Evolutionary conservation across 1,140 invertebrate species (phyloP).

Genomic region (Galendromus occidentalis): DNA sequence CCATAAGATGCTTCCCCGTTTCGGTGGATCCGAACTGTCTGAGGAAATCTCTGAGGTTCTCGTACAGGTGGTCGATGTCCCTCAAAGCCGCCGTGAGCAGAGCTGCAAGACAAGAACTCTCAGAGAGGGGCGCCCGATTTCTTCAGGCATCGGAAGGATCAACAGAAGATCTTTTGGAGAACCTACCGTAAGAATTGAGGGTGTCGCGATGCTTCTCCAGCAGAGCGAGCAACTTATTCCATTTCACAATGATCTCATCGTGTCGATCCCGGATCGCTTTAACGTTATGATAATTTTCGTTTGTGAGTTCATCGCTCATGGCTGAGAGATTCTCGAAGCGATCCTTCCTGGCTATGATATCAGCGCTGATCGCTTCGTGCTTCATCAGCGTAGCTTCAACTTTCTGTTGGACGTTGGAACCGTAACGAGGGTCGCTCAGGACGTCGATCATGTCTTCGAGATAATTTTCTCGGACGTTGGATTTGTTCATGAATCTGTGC

Average conservation of each 20-base stretch:
- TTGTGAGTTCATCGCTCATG: conserved; percentile 71
- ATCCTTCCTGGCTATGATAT: conserved; percentile 75
- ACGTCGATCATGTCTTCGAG: conserved; percentile 96
- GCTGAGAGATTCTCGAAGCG: conserved; percentile 75
- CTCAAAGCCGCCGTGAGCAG: conserved; percentile 22
- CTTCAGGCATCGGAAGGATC: too few species aligned
- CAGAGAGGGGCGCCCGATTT: too few species aligned
- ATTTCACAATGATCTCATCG: conserved; percentile 63
- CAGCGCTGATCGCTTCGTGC: conserved; percentile 90
- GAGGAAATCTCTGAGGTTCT: conserved; percentile 11
- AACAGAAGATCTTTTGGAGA: too few species aligned
- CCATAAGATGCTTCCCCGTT: conserved; percentile 52
- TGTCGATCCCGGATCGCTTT: conserved; percentile 52
- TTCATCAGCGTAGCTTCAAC: conserved; percentile 95
- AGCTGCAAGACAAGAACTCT: conserved; percentile 17
- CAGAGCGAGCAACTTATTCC: conserved; percentile 61
- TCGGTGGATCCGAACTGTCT: conserved; percentile 25
- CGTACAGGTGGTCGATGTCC: conserved; percentile 17
- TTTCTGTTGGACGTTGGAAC: conserved; percentile 57
- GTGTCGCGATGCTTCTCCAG: conserved; percentile 64
- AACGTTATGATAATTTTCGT: conserved; percentile 73
- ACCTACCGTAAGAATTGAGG: conserved; percentile 33
- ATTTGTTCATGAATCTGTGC: conserved; percentile 85
- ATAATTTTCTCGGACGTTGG: conserved; percentile 54
- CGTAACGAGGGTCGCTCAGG: conserved; percentile 71